Conservation (phyloP, 2,797 vertebrate species). For the Brachymystax lenok region DNA sequence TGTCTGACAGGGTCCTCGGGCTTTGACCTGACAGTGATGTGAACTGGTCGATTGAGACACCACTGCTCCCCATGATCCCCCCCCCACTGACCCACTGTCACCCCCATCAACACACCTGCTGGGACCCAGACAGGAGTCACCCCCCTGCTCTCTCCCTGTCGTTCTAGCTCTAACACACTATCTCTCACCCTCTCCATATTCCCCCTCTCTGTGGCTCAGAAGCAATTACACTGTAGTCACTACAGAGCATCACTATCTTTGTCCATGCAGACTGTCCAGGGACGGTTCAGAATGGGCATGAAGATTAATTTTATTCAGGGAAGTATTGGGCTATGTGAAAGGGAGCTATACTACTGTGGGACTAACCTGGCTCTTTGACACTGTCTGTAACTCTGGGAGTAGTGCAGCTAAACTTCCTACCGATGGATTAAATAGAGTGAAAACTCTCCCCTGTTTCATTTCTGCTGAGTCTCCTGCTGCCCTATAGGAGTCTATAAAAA, state of each 20-base stretch:
- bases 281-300: background rate
- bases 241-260: background rate
- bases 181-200: background rate
- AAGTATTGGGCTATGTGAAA: background rate
- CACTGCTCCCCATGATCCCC: background rate
- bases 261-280: background rate
- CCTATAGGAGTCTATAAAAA: slow-evolving; percentile 49
- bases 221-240: background rate
- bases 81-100: background rate
- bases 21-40: too few species aligned
- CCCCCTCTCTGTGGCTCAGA: background rate
- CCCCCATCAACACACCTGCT: background rate
- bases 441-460: slow-evolving; percentile 50
- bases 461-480: slow-evolving; percentile 56
- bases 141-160: background rate
- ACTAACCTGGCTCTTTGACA: background rate
- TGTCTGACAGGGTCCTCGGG: slow-evolving; percentile 9
- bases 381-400: background rate
- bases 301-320: background rate
- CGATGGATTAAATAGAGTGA: slow-evolving; percentile 43
- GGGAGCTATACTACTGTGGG: background rate
- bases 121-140: background rate
- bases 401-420: slow-evolving; percentile 6
- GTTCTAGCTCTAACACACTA: background rate
- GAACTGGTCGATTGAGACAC: too few species aligned